A percentile compares a stretch with the other conserved stretches of the same genome.
Conservation (phyloP, 2,797 vertebrate species). For the Notolabrus celidotus region DNA sequence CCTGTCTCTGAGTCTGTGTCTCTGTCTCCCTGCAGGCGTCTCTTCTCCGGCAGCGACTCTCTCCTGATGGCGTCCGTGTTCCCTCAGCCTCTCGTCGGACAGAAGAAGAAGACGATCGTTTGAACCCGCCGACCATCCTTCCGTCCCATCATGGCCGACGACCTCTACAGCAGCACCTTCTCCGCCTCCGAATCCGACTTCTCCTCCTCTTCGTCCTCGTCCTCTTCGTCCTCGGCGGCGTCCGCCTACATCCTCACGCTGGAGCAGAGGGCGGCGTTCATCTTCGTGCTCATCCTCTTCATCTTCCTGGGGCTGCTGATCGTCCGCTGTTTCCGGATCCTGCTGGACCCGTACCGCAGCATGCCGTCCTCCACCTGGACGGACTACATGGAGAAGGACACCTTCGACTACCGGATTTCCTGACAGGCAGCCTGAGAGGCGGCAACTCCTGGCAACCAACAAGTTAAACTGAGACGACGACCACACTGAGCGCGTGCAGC, state of each 20-base stretch:
- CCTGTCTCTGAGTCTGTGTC: neutral
- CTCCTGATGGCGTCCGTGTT: neutral
- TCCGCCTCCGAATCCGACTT: slow-evolving; percentile 73
- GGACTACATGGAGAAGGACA: slow-evolving; percentile 89
- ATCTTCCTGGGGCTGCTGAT: slow-evolving; percentile 87
- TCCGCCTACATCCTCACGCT: slow-evolving; percentile 77
- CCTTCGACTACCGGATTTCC: slow-evolving; percentile 86
- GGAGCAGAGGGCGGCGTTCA: slow-evolving; percentile 86
- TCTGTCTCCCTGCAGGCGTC: slow-evolving; percentile 13
- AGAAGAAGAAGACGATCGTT: neutral
- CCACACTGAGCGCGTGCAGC: slow-evolving; percentile 5
- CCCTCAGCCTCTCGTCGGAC: neutral
- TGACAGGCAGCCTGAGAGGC: slow-evolving; percentile 81
- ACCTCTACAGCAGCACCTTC: slow-evolving; percentile 82
- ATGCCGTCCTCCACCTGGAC: slow-evolving; percentile 89
- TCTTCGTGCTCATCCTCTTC: slow-evolving; percentile 87
- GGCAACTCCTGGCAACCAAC: slow-evolving; percentile 38
- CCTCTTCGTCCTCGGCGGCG: slow-evolving; percentile 43
- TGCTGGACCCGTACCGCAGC: slow-evolving; percentile 88
- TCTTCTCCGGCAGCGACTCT: neutral
- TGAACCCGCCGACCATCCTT: neutral
- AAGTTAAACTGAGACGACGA: slow-evolving; percentile 35
- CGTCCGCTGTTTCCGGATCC: slow-evolving; percentile 87
- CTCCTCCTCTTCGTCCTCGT: slow-evolving; percentile 48
- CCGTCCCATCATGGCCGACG: slow-evolving; percentile 71